Conservation (phyloP, 2,113 vertebrate genomes). For the Platichthys stellatus region DNA sequence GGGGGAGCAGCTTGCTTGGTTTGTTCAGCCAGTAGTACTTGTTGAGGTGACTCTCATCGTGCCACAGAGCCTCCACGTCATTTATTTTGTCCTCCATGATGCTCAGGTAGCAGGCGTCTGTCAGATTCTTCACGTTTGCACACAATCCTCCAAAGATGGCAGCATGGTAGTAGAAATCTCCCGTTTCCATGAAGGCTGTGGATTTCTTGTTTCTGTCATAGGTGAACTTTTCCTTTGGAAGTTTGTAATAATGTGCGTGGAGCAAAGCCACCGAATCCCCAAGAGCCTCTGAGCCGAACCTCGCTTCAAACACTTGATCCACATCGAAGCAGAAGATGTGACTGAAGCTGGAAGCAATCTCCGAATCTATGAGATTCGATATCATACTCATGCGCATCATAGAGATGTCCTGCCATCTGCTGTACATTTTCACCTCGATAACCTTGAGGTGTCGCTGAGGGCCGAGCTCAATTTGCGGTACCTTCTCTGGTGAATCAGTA, state of each 20-base stretch:
- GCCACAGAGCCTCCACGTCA: constrained; percentile 81
- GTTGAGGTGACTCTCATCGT: constrained; percentile 86
- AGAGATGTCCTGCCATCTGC: constrained; percentile 83
- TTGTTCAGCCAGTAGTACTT: constrained; percentile 81
- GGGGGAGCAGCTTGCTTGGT: constrained; percentile 81
- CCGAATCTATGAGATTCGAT: constrained; percentile 52
- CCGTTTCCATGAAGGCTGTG: constrained; percentile 60
- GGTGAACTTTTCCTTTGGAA: constrained; percentile 56
- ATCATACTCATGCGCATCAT: constrained; percentile 81
- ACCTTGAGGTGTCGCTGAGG: constrained; percentile 49
- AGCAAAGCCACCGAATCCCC: constrained; percentile 79
- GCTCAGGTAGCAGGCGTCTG: constrained; percentile 59
- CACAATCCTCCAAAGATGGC: constrained; percentile 81
- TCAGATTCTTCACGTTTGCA: constrained; percentile 64
- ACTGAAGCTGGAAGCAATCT: constrained; percentile 51
- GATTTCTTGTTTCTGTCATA: constrained; percentile 78
- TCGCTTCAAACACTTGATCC: constrained; percentile 74
- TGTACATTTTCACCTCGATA: constrained; percentile 54
- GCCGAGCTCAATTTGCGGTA: constrained; percentile 57
- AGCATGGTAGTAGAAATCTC: constrained; percentile 83
- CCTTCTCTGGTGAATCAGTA: constrained; percentile 70
- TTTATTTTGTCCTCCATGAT: constrained; percentile 72
- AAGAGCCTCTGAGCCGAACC: constrained; percentile 79
- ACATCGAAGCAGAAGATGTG: constrained; percentile 81
- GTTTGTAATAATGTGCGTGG: constrained; percentile 78